Conservation (phyloP, 2,797 vertebrate genomes). For the Rhinogobio ventralis region DNA sequence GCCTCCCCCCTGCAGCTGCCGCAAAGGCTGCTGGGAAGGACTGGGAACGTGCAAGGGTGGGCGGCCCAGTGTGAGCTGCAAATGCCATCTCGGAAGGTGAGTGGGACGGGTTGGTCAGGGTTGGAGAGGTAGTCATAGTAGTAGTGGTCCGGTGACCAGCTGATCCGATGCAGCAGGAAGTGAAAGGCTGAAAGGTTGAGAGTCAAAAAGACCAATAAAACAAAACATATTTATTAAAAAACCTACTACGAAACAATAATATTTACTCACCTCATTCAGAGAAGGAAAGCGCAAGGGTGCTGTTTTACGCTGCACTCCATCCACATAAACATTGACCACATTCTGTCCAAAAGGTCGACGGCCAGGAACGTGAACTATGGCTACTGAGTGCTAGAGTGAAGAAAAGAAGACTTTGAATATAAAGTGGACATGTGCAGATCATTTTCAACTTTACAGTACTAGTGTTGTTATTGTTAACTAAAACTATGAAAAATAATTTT, state of each 20-base stretch:
- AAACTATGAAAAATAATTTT: neutral
- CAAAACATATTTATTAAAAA: neutral
- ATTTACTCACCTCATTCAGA: slow-evolving; percentile 86
- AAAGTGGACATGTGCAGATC: neutral
- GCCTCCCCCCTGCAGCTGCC: slow-evolving; percentile 61
- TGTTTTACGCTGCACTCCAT: slow-evolving; percentile 82
- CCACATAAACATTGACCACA: slow-evolving; percentile 87
- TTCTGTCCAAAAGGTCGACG: slow-evolving; percentile 95
- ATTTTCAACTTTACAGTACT: neutral
- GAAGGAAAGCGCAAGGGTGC: slow-evolving; percentile 91
- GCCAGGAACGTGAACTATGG: slow-evolving; percentile 86
- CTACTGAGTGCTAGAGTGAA: slow-evolving; percentile 86
- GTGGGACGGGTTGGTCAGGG: slow-evolving; percentile 66
- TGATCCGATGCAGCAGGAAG: slow-evolving; percentile 96
- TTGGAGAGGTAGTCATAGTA: slow-evolving; percentile 82
- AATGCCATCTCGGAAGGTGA: slow-evolving; percentile 76
- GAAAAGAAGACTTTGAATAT: neutral
- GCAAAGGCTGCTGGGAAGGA: slow-evolving; percentile 89
- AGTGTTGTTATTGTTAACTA: neutral
- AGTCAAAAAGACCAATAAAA: slow-evolving; percentile 5
- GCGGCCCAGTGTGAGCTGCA: slow-evolving; percentile 65
- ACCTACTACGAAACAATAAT: neutral
- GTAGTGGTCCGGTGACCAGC: slow-evolving; percentile 93
- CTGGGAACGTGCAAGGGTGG: slow-evolving; percentile 86
- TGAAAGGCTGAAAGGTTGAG: slow-evolving; percentile 84